phyloP scores from a whole-genome alignment of 2,113 vertebrate species.

The Phoenicopterus ruber region DNA sequence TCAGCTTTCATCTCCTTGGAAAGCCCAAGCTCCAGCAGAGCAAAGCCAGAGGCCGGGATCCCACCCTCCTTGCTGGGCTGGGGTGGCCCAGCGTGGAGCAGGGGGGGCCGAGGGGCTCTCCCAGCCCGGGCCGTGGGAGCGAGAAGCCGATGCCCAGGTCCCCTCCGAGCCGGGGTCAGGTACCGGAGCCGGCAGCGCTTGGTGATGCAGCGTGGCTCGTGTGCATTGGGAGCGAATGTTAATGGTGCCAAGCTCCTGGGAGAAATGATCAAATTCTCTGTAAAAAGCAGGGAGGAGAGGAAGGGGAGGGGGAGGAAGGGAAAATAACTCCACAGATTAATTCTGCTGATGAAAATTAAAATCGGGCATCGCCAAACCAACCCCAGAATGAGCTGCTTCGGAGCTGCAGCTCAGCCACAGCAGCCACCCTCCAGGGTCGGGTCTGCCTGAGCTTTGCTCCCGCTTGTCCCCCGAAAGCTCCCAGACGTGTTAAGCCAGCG shows the following conservation, averaged over 20 bases:
- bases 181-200: not conserved
- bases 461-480: not conserved
- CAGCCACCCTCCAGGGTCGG: accelerated
- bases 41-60: not conserved
- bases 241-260: constrained; percentile 41
- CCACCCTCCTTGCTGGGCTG: not conserved
- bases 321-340: constrained; percentile 26
- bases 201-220: not conserved
- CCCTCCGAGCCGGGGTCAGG: not conserved
- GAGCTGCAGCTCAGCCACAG: not conserved
- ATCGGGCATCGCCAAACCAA: not conserved
- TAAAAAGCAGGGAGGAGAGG: not conserved
- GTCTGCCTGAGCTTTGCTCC: not conserved
- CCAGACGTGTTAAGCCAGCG: not conserved
- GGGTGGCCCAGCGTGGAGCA: not conserved
- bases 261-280: constrained; percentile 38
- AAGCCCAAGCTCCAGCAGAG: not conserved
- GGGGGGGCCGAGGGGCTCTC: not conserved
- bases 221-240: not conserved
- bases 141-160: not conserved
- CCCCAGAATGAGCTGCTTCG: not conserved
- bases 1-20: not conserved
- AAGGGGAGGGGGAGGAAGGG: constrained; percentile 3
- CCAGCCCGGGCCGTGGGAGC: not conserved
- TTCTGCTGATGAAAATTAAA: constrained; percentile 40